Evolutionary conservation across 2,797 vertebrate species (phyloP).

Genomic region (Macrochelys suwanniensis): DNA sequence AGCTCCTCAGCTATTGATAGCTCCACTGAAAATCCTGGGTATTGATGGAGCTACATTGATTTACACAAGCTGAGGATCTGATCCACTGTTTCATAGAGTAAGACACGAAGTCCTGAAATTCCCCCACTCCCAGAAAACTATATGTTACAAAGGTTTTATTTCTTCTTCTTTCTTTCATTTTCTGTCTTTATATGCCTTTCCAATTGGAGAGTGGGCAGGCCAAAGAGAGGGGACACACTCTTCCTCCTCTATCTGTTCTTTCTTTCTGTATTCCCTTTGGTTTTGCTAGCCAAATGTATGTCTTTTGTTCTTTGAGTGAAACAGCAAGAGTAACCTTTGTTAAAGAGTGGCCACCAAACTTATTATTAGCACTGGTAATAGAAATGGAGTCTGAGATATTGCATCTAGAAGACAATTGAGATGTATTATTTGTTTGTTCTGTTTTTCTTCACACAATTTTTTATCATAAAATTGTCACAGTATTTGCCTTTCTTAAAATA

Average conservation of each 20-base stretch:
- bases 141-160: background rate
- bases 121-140: background rate
- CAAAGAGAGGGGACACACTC: background rate
- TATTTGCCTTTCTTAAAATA: slow-evolving; percentile 51
- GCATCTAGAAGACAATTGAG: slow-evolving; percentile 19
- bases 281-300: background rate
- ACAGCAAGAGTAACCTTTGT: background rate
- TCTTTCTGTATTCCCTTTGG: background rate
- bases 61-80: background rate
- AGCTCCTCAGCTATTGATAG: background rate
- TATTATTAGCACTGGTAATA: slow-evolving; percentile 5
- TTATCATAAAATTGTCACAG: slow-evolving; percentile 55
- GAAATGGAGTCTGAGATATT: background rate
- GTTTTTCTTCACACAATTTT: slow-evolving; percentile 27
- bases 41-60: background rate
- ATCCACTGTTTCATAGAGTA: background rate
- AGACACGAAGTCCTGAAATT: background rate
- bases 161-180: background rate
- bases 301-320: slow-evolving; percentile 17
- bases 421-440: background rate
- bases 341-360: slow-evolving; percentile 14
- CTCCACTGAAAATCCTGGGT: background rate
- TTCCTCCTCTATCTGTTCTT: background rate
- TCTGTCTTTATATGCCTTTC: background rate
- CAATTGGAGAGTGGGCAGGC: background rate